Conservation (phyloP, 2,888 invertebrate species). For the Deroplatys truncata region DNA sequence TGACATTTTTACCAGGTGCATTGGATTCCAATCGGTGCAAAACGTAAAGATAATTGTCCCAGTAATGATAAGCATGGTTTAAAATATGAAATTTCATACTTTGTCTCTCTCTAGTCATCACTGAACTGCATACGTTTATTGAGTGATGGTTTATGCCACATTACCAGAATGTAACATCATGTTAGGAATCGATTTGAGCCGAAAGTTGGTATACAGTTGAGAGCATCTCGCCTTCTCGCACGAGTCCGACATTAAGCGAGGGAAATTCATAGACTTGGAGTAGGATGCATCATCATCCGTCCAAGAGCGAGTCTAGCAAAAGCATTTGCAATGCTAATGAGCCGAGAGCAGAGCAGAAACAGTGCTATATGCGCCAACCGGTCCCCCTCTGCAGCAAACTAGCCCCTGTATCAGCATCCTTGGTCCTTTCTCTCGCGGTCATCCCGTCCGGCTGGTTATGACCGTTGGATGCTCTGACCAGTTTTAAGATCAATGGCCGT, state of each 20-base stretch:
- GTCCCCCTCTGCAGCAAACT: background rate
- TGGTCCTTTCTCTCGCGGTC: background rate
- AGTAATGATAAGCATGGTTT: too few species aligned
- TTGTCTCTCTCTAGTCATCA: too few species aligned
- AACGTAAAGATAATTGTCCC: too few species aligned
- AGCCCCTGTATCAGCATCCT: slow-evolving; percentile 5
- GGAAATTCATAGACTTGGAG: background rate
- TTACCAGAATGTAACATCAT: background rate
- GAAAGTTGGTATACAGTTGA: background rate
- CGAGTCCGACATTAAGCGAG: background rate
- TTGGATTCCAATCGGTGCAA: too few species aligned
- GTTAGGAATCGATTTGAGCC: background rate
- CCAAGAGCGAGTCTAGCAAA: background rate
- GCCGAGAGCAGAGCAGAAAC: background rate
- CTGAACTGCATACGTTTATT: too few species aligned
- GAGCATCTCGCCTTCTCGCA: background rate
- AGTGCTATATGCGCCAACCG: background rate
- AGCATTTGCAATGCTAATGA: slow-evolving; percentile 15
- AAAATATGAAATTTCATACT: too few species aligned
- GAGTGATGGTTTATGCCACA: too few species aligned
- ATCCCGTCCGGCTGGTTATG: background rate
- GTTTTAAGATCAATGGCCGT: background rate
- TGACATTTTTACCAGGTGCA: too few species aligned
- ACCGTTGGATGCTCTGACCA: background rate
- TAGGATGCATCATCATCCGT: background rate